Evolutionary conservation across 2,888 invertebrate species (phyloP), one percentile per base, ranked within the genome.

Genomic region (Notodonta ziczac): DNA sequence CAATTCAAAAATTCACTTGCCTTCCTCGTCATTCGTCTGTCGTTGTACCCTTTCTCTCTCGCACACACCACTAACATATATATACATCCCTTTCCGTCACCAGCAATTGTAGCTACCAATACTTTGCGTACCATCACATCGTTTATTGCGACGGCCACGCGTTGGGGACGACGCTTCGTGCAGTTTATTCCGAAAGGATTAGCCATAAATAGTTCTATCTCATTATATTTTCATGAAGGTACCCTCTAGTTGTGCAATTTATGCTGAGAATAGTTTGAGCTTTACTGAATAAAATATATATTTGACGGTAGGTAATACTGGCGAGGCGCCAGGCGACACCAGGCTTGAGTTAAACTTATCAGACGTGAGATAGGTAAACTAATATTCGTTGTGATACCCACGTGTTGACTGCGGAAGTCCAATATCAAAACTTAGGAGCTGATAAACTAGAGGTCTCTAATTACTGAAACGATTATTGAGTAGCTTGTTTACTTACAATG

Each of bases 191-290:
- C 84, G 78, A 89, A 90, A 90, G 92, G 91, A 92, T 93, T 93
- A 92, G 88, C 91, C 85, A 90, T 93, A 93, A 93, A 93, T 91
- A 92, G 90, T 91, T 89, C 86, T 87, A 81, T 75, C 87, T 90
- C 88, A 89, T 92, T 92, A 92, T 88, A 91, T 87, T 93, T 93
- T 93, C 93, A 93, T 92, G 91, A 91, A 89, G 84, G 85, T 80
- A 81, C 85, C 83, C 80, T 87, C 81, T 84, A 85, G 83, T 87
- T 84, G 86, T 85, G 85, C 73, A 89, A 90, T 91, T 93, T 92
- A 93, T 92, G 84, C 83, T 73, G 84, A 80, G 89, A 90, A 91
- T 92, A 93, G 87, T 93, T 93, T 91, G 90, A 90, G 86, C 84
- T 86, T 91, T 85, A 85, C 88, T 91, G 92, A 92, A 93, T 93